A percentile compares a stretch with the other conserved stretches of the same genome.
Evolutionary conservation across 2,888 invertebrate species (phyloP).

Genomic region (Synanthedon formicaeformis): DNA sequence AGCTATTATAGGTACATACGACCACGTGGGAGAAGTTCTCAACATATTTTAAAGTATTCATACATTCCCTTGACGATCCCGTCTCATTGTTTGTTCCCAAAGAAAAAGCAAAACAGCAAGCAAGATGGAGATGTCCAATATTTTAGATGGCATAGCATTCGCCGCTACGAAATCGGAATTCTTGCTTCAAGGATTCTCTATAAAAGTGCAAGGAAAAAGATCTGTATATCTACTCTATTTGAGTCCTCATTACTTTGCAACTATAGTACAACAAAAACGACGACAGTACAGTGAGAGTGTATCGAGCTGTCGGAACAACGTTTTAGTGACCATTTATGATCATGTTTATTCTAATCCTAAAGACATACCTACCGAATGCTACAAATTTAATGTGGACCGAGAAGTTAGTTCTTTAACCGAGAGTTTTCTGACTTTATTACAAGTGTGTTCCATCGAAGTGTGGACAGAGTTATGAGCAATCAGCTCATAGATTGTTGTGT

Average conservation of each 20-base stretch:
- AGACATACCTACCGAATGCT: slow-evolving; percentile 50
- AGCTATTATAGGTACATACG: too few species aligned
- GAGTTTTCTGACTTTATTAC: slow-evolving; percentile 36
- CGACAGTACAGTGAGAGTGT: slow-evolving; percentile 34
- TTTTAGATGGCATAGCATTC: slow-evolving; percentile 70
- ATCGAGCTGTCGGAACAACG: slow-evolving; percentile 51
- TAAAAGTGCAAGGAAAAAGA: slow-evolving; percentile 20
- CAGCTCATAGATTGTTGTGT: slow-evolving; percentile 63
- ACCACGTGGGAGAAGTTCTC: background rate
- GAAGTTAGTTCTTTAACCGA: slow-evolving; percentile 23
- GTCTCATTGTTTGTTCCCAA: slow-evolving; percentile 63
- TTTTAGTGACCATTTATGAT: slow-evolving; percentile 61
- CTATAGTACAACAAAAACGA: background rate
- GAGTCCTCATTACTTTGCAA: slow-evolving; percentile 35
- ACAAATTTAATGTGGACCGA: slow-evolving; percentile 55
- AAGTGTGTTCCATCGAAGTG: slow-evolving; percentile 18
- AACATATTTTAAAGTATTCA: slow-evolving; percentile 53
- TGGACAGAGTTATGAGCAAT: slow-evolving; percentile 58
- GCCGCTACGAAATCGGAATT: slow-evolving; percentile 65
- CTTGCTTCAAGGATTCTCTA: slow-evolving; percentile 48
- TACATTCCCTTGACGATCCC: slow-evolving; percentile 63
- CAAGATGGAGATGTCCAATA: slow-evolving; percentile 71
- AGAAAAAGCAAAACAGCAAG: slow-evolving; percentile 63
- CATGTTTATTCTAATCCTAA: slow-evolving; percentile 61
- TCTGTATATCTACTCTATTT: slow-evolving; percentile 31